These are phyloP conservation scores for Heteronetta atricapilla DNA, from an alignment of 2,113 vertebrate genomes.

Conservation along the genomic window DNA sequence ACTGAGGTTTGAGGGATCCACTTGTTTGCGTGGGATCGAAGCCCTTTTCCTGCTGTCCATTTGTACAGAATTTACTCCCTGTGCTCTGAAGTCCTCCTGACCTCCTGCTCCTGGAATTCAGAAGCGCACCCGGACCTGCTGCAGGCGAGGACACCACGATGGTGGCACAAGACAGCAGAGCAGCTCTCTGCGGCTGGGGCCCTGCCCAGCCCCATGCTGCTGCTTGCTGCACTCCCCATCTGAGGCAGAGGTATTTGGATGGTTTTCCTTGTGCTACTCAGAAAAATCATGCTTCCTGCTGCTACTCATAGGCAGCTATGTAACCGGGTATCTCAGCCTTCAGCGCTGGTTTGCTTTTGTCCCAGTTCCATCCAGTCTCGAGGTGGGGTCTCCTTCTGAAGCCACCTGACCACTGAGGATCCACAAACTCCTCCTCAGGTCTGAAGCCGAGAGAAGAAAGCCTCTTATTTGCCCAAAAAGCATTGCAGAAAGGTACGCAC, in stretches of 20 bases:
- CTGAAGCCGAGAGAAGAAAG: background rate
- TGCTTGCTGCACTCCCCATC: background rate
- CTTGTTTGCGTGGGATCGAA: background rate
- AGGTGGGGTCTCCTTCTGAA: background rate
- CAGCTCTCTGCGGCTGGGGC: background rate
- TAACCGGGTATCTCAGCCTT: background rate
- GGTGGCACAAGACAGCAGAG: background rate
- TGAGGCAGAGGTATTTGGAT: background rate
- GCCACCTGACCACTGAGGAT: background rate
- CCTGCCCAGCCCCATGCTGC: background rate
- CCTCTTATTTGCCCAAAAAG: background rate
- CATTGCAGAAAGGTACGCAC: accelerated
- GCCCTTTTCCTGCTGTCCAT: background rate
- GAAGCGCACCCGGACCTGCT: background rate
- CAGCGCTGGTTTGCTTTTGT: background rate
- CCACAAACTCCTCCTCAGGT: background rate
- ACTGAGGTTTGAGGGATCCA: background rate
- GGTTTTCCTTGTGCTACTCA: background rate
- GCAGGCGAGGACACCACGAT: background rate
- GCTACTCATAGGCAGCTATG: background rate
- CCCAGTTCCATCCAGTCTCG: background rate
- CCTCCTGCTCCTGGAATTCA: background rate
- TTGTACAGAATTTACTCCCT: background rate
- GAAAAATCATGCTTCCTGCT: background rate
- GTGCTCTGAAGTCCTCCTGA: background rate